Conservation (phyloP, 2,888 invertebrate species). For the Operophtera brumata region DNA sequence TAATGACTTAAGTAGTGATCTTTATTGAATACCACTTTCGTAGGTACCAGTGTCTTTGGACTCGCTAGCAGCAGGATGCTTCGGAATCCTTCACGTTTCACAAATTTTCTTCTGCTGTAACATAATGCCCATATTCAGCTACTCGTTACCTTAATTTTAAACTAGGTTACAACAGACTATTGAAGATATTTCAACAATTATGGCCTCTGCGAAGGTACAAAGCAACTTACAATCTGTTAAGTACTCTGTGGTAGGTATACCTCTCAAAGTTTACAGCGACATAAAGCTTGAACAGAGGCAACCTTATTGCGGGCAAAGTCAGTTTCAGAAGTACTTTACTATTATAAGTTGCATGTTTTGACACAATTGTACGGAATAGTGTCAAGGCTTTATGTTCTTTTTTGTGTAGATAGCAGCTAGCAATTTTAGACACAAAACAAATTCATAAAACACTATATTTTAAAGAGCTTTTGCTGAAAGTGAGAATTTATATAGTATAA, state of each 20-base stretch:
- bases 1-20: not conserved
- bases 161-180: not conserved
- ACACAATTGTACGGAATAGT: constrained; percentile 33
- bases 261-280: constrained; percentile 32
- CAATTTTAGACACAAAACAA: not conserved
- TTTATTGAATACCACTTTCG: not conserved
- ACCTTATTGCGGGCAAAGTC: constrained; percentile 29
- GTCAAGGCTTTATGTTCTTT: constrained; percentile 4
- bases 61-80: too few relatives aligned
- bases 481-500: not conserved
- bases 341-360: constrained; percentile 30
- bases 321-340: constrained; percentile 26
- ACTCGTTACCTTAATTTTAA: too few relatives aligned
- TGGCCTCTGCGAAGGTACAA: constrained; percentile 16
- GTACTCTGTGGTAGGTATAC: constrained; percentile 4
- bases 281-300: constrained; percentile 34
- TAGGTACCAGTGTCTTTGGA: too few relatives aligned
- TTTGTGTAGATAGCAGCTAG: not conserved
- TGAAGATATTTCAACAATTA: constrained; percentile 8
- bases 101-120: too few relatives aligned
- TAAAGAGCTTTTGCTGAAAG: not conserved
- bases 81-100: too few relatives aligned
- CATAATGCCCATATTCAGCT: too few relatives aligned
- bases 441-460: not conserved
- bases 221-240: constrained; percentile 6